Evolutionary conservation across 2,113 vertebrate species (phyloP).

Genomic region (Atherinomorus stipes): DNA sequence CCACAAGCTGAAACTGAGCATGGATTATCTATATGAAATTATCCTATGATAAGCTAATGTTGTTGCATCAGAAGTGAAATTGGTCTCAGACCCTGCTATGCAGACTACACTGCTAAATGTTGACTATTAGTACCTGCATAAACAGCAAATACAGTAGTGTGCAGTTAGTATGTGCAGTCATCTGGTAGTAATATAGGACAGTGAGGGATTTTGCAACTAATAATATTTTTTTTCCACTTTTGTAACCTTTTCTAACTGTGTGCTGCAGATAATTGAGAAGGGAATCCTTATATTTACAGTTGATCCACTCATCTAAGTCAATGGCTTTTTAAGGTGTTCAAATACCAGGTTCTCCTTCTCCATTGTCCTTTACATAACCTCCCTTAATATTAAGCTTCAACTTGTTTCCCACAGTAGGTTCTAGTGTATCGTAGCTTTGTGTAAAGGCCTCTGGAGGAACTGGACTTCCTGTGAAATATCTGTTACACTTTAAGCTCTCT

Average conservation of each 20-base stretch:
- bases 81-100: constrained; percentile 63
- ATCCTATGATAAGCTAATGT: constrained; percentile 15
- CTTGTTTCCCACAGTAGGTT: constrained; percentile 13
- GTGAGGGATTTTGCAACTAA: constrained; percentile 65
- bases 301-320: not conserved
- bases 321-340: constrained; percentile 7
- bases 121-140: not conserved
- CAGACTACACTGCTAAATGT: constrained; percentile 37
- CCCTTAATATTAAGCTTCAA: constrained; percentile 7
- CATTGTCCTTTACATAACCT: constrained; percentile 27
- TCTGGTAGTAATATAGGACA: constrained; percentile 52
- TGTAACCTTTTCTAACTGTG: constrained; percentile 36
- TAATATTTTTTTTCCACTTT: constrained; percentile 16
- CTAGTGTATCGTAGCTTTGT: constrained; percentile 26
- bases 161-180: constrained; percentile 9
- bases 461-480: constrained; percentile 22
- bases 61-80: constrained; percentile 29
- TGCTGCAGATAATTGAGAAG: constrained; percentile 28
- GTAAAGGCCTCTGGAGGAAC: constrained; percentile 25
- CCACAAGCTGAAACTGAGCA: constrained; percentile 8
- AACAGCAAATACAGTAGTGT: not conserved
- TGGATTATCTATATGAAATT: constrained; percentile 4
- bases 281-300: constrained; percentile 20
- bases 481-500: not conserved
- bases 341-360: constrained; percentile 11